These are phyloP conservation scores for Andrena hattorfiana DNA, from an alignment of 2,888 invertebrate species.

Conservation along the genomic window DNA sequence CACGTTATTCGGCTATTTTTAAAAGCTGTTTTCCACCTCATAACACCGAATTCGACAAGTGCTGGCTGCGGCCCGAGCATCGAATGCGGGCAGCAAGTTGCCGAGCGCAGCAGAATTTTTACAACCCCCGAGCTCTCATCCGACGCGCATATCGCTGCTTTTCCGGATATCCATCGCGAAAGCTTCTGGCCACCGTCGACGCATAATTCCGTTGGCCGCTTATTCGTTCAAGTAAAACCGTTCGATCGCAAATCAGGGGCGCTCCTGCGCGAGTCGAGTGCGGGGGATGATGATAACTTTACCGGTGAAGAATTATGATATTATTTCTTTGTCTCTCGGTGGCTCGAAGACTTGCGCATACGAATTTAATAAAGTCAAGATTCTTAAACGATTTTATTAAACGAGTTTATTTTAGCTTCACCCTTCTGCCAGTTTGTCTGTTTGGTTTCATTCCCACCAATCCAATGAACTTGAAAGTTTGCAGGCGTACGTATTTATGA, in stretches of 20 bases:
- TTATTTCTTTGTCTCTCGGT: not conserved
- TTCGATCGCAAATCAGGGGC: constrained; percentile 11
- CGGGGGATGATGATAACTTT: not conserved
- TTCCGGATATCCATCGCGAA: constrained; percentile 19
- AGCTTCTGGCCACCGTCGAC: constrained; percentile 33
- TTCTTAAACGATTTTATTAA: no score
- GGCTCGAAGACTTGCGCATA: no score
- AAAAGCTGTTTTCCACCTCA: constrained; percentile 67
- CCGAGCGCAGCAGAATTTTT: constrained; percentile 61
- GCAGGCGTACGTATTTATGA: no score
- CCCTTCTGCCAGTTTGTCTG: no score
- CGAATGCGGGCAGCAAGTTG: constrained; percentile 53
- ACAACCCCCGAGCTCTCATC: constrained; percentile 51
- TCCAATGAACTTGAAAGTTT: no score
- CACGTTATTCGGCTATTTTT: constrained; percentile 64
- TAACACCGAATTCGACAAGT: constrained; percentile 66
- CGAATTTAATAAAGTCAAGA: no score
- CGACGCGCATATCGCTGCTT: constrained; percentile 42
- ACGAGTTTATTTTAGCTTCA: no score
- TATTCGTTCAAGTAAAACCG: constrained; percentile 3
- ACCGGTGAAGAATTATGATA: not conserved
- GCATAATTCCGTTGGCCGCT: constrained; percentile 26
- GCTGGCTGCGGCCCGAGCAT: constrained; percentile 38
- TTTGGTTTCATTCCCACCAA: no score
- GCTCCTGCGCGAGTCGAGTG: not conserved